Evolutionary conservation across 2,113 vertebrate species (phyloP).

Genomic region (Pelvicachromis taeniatus): DNA sequence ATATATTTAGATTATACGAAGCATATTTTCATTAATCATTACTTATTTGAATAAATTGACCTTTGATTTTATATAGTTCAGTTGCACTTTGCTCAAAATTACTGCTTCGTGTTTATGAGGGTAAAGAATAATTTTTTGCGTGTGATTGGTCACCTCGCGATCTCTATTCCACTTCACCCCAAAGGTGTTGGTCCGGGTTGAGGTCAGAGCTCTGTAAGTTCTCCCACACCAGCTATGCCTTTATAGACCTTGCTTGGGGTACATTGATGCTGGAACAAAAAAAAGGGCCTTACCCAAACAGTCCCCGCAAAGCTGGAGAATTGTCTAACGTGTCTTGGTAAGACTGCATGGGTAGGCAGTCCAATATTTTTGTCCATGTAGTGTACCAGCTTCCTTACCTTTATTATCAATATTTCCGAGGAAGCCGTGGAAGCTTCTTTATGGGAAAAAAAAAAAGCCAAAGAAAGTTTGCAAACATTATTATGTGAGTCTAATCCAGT

Average conservation of each 20-base stretch:
- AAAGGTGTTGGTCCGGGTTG: not conserved
- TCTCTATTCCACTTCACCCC: not conserved
- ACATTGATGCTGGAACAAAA: not conserved
- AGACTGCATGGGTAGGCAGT: not conserved
- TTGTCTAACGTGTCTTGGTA: not conserved
- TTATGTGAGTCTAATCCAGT: slow-evolving; percentile 1
- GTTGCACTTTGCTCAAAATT: not conserved
- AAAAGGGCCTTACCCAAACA: not conserved
- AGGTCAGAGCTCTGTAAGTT: not conserved
- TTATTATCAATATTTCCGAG: slow-evolving; percentile 9
- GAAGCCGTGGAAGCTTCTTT: not conserved
- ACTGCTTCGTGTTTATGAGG: not conserved
- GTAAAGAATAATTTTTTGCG: not conserved
- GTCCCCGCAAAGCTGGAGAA: not conserved
- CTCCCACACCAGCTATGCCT: not conserved
- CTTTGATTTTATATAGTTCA: not conserved
- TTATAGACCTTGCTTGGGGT: not conserved
- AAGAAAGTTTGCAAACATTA: slow-evolving; percentile 52
- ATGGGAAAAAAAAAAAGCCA: slow-evolving; percentile 49
- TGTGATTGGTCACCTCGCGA: not conserved
- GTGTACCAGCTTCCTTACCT: not conserved
- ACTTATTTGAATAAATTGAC: not conserved
- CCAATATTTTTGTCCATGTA: not conserved
- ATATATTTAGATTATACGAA: not conserved
- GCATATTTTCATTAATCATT: not conserved